phyloP scores from a whole-genome alignment of 2,888 invertebrate species.

The Halictus quadricinctus region DNA sequence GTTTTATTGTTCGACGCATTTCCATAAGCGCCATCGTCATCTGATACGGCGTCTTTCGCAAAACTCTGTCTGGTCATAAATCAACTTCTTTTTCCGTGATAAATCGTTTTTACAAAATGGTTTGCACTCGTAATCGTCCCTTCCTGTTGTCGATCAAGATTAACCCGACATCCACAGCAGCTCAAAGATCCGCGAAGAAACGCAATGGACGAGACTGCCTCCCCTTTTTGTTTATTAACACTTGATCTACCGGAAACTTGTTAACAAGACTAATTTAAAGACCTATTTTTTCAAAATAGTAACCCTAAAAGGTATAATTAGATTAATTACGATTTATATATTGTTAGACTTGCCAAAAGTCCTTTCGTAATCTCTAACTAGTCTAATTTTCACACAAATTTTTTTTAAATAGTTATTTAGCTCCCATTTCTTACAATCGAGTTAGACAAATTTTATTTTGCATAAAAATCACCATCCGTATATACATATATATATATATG shows the following conservation, averaged over 20 bases:
- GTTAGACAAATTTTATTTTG: too few relatives aligned
- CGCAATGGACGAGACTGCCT: neutral
- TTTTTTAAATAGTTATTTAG: too few relatives aligned
- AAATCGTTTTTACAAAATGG: conserved; percentile 52
- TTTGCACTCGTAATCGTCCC: conserved; percentile 41
- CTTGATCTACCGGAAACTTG: neutral
- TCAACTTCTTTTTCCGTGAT: conserved; percentile 47
- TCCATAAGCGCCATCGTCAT: conserved; percentile 63
- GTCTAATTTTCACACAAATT: too few relatives aligned
- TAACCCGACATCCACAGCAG: neutral
- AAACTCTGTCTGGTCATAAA: conserved; percentile 42
- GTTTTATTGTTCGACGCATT: conserved; percentile 52
- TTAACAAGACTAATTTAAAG: too few relatives aligned
- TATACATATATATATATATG: too few relatives aligned
- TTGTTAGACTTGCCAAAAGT: too few relatives aligned
- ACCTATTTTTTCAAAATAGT: too few relatives aligned
- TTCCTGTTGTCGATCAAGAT: conserved; percentile 48
- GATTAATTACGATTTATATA: too few relatives aligned
- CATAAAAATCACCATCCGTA: too few relatives aligned
- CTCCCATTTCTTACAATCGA: too few relatives aligned
- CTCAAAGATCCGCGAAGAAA: conserved; percentile 17
- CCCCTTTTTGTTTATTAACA: neutral
- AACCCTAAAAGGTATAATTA: too few relatives aligned
- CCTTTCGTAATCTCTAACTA: too few relatives aligned
- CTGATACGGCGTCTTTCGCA: conserved; percentile 57